A percentile compares a stretch with the other conserved stretches of the same genome.
These are phyloP conservation scores for Drosophila histrio DNA, from an alignment of 2,888 invertebrate genomes.

Conservation along the genomic window DNA sequence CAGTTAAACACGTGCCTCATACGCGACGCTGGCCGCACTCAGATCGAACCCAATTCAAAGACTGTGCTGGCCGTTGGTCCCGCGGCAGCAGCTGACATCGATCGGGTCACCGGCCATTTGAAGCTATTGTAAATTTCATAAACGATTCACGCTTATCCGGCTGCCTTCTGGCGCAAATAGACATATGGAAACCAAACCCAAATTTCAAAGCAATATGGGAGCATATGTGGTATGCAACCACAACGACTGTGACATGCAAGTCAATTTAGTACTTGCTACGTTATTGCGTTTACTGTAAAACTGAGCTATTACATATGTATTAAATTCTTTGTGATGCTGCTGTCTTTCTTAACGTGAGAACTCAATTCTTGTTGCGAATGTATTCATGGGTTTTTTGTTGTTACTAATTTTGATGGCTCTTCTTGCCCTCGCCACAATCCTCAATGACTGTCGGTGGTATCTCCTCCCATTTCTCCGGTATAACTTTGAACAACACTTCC, in stretches of 20 bases:
- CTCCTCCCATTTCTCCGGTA: constrained; percentile 45
- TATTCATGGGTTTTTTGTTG: neutral
- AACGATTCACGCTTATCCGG: constrained; percentile 1
- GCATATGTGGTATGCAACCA: constrained; percentile 23
- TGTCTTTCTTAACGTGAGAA: constrained; percentile 31
- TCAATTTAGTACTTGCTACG: constrained; percentile 49
- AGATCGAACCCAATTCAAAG: constrained; percentile 93
- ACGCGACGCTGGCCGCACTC: constrained; percentile 96
- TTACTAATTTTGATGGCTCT: neutral
- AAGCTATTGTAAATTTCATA: constrained; percentile 88
- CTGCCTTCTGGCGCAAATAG: neutral
- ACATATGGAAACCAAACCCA: constrained; percentile 14
- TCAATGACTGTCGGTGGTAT: constrained; percentile 13
- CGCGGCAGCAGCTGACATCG: constrained; percentile 90
- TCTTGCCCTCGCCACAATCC: constrained; percentile 35
- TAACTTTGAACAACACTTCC: constrained; percentile 34
- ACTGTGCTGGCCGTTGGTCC: constrained; percentile 98
- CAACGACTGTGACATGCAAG: constrained; percentile 54
- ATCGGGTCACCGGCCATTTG: constrained; percentile 93
- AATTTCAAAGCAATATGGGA: constrained; percentile 53
- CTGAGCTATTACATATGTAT: constrained; percentile 55
- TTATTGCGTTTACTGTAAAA: constrained; percentile 55
- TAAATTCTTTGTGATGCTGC: constrained; percentile 50
- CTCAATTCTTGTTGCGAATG: neutral
- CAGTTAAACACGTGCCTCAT: constrained; percentile 91